Base-by-base conservation (phyloP, 2,888 invertebrate species). In the Rhagonycha fulva region DNA sequence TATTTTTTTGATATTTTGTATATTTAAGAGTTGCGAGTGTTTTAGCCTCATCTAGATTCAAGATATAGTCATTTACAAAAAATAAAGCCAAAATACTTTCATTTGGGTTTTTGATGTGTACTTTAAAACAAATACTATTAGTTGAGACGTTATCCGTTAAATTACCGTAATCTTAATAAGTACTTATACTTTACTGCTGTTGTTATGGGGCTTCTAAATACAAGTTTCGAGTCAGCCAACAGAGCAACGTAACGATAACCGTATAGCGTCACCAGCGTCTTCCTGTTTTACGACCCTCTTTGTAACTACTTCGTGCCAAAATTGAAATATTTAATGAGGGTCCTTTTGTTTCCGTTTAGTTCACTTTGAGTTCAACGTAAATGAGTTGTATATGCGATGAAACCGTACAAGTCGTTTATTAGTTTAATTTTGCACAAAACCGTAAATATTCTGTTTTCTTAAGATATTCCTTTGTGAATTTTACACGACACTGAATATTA, bases 271-370 rank as follows among this genome's bases (percentile, higher is more conserved):
- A 81, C 81, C 82, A 78, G 81, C 81, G 81, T 78, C 82, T 82
- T 76, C 82, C 81, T 82, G 81, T 82, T 85, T 84, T 85, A 85
- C 80, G 81, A 80, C 78, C 78, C 73, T 75, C 78, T 81, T 66
- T 66, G 80, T 84, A 83, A 85, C 83, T 83, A 82, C 82, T 81
- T 82, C 81, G 80, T 74, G 79, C 78, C 84, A 83, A 85, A 85
- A 85, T 84, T 84, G 84, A 85, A 85, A 84, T 84, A 84, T 84
- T 84, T 84, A 83, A 83, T 82, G 83, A 79, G 81, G 72, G 63
- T 68, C 67, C 76, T 74, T 77, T 74, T 74, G 76, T 77, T 71
- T 69, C 74, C 30, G 24, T 30, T 14, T 32, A 68, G 61, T 62
- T 68, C 62, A 73, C 26, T 68, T 73, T 60, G 67, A 72, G 61